Percentiles rank a stretch among this genome's conserved stretches.
These are phyloP conservation scores for Podarcis muralis DNA, from an alignment of 2,113 vertebrate species.

Conservation along the genomic window DNA sequence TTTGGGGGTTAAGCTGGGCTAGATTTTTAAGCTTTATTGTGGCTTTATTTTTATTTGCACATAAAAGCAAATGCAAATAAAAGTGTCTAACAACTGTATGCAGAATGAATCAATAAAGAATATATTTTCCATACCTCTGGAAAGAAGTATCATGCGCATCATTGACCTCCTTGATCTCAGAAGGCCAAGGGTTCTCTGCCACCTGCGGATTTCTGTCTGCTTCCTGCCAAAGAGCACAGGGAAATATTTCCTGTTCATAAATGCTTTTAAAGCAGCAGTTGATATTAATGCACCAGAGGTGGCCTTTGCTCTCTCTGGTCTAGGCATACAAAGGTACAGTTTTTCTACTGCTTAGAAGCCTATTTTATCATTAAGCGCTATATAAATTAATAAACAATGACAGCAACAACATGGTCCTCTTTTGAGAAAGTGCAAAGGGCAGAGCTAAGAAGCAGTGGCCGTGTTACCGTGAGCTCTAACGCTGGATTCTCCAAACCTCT, in stretches of 20 bases:
- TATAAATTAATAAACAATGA: too few relatives aligned
- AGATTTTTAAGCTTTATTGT: too few relatives aligned
- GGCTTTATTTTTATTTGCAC: too few relatives aligned
- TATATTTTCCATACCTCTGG: conserved; percentile 43
- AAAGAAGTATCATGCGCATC: conserved; percentile 4
- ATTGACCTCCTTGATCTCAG: neutral
- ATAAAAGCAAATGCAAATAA: too few relatives aligned
- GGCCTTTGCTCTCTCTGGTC: too few relatives aligned
- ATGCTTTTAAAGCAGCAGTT: neutral
- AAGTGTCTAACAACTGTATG: too few relatives aligned
- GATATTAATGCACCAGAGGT: too few relatives aligned
- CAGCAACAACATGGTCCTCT: neutral
- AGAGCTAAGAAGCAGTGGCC: fast-evolving
- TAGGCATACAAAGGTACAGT: too few relatives aligned
- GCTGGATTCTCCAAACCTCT: conserved; percentile 42
- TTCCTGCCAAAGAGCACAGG: conserved; percentile 43
- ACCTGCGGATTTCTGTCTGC: neutral
- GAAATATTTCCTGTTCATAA: neutral
- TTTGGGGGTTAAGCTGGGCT: too few relatives aligned
- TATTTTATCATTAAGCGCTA: too few relatives aligned
- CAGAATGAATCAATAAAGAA: too few relatives aligned
- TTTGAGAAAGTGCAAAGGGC: neutral
- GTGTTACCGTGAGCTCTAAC: conserved; percentile 11
- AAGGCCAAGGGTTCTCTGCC: fast-evolving
- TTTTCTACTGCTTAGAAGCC: too few relatives aligned